Evolutionary conservation across 2,888 invertebrate species (phyloP), one percentile per base, ranked within the genome.

Genomic region (Girardia tigrina): DNA sequence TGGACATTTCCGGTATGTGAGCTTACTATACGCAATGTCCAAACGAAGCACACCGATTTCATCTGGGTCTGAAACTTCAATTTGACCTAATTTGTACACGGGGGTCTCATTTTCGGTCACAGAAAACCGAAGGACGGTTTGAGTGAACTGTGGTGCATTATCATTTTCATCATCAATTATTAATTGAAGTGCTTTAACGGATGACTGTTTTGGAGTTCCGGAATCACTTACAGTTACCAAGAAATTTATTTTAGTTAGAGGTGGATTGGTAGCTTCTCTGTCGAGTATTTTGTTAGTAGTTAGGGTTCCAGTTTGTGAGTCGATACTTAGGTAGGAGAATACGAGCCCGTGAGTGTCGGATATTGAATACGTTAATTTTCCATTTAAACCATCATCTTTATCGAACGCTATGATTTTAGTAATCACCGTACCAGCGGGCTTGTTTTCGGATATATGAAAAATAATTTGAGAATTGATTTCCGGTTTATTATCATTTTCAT

Each of bases 81-180:
- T 75, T 75, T 76, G 74, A 23, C 76, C 76, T 8, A 76, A n/a
- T 26, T 56, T 26, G 20, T 72, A n/a, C 20, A 42, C 29, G 8
- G 42, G 42, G 2, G 76, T 75, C 27, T 26, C 26, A 27, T 76
- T 76, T 42, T 76, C 76, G 1, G 28, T 42, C 1, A 76, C 73
- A 23, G 27, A 28, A 75, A 76, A 76, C n/a, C 75, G 16, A 42
- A 76, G 26, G 6, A 73, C 56, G 28, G 26, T 42, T 16, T 72
- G 36, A 4, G 75, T 28, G 28, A 76, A 76, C 27, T 75, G 26
- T 16, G 76, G 76, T 16, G 42, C 36, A 75, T 76, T 76, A 27
- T 76, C 76, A 74, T 76, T 76, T 26, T 56, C 73, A 28, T 76
- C 76, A 28, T 75, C 20, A 23, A 76, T 42, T n/a, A 23, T 1